phyloP scores from a whole-genome alignment of 2,113 vertebrate species.

The Diadophis punctatus region DNA sequence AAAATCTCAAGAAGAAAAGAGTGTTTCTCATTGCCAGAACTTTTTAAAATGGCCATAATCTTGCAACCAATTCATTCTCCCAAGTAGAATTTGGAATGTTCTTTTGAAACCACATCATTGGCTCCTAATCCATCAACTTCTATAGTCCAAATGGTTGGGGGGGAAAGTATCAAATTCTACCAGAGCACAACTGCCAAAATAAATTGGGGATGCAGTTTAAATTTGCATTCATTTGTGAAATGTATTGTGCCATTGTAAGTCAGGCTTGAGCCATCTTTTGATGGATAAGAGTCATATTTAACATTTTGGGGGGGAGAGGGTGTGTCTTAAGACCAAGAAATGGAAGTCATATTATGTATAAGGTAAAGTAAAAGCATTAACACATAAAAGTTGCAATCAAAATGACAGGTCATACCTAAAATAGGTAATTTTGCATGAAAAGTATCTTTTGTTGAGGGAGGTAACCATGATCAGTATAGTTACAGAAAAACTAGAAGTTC shows the following conservation, averaged over 20 bases:
- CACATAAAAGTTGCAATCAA: not conserved
- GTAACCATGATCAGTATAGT: not conserved
- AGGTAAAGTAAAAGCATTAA: not conserved
- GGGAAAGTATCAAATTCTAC: not conserved
- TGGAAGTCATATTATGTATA: not conserved
- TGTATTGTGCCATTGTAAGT: not conserved
- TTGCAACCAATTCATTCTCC: not conserved
- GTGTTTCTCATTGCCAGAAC: not conserved
- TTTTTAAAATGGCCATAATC: not conserved
- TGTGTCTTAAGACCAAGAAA: not conserved
- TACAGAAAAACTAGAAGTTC: not conserved
- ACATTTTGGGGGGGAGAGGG: not conserved
- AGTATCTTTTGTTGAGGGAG: not conserved
- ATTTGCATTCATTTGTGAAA: not conserved
- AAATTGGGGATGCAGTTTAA: not conserved
- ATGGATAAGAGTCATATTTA: not conserved
- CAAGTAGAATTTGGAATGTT: not conserved
- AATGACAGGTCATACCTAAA: not conserved
- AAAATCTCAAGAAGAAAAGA: not conserved
- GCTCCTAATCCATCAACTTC: not conserved
- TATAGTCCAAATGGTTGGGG: not conserved
- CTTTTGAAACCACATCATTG: not conserved
- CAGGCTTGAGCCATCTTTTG: not conserved
- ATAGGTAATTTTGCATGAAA: not conserved
- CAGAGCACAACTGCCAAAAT: not conserved